Conservation (phyloP, 2,113 vertebrate species). For the Peromyscus maniculatus region DNA sequence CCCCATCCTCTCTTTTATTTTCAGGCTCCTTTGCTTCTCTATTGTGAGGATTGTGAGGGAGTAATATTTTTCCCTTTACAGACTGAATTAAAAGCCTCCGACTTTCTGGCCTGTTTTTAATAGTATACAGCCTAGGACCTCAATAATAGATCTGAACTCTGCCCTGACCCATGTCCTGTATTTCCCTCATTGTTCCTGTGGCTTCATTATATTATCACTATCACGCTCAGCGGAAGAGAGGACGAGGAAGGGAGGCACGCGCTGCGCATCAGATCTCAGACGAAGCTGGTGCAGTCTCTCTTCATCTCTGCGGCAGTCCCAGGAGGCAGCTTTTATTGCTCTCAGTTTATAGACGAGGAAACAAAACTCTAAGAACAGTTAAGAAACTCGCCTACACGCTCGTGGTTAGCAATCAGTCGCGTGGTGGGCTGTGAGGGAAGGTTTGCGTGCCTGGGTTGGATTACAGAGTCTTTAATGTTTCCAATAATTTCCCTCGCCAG, state of each 20-base stretch:
- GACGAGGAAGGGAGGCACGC: background rate
- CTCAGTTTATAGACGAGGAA: background rate
- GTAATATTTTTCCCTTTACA: background rate
- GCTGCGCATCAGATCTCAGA: background rate
- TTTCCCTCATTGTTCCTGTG: background rate
- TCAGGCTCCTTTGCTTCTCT: background rate
- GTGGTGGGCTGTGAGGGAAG: background rate
- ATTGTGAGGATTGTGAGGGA: too few species aligned
- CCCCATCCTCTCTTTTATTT: background rate
- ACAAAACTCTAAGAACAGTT: background rate
- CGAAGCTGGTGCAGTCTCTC: background rate
- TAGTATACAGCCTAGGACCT: background rate
- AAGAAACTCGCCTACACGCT: background rate
- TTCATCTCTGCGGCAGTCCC: background rate
- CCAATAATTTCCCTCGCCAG: background rate
- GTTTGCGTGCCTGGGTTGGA: background rate
- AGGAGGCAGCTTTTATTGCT: background rate
- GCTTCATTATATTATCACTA: background rate
- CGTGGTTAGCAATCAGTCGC: background rate
- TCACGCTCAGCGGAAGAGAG: background rate
- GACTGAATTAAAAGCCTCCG: conserved; percentile 40
- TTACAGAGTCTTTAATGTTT: background rate
- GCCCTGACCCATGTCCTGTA: background rate
- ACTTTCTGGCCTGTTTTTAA: background rate
- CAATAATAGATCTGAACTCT: background rate